These are phyloP conservation scores for Delichon dasypus DNA, from an alignment of 2,797 vertebrate genomes.

Conservation along the genomic window DNA sequence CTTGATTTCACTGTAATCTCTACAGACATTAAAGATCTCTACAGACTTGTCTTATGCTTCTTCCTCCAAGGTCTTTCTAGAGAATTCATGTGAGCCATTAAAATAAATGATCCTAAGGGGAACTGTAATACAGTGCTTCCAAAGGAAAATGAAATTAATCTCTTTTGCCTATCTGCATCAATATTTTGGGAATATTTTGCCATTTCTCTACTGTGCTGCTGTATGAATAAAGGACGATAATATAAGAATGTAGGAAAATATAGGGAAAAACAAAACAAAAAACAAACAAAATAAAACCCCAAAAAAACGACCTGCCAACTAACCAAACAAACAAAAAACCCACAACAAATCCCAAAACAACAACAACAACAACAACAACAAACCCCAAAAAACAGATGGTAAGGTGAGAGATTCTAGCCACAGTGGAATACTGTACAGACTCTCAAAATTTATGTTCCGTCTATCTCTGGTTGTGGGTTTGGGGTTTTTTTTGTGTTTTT, in stretches of 20 bases:
- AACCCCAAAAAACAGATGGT: neutral
- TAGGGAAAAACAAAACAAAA: neutral
- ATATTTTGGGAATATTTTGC: neutral
- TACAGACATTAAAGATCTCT: neutral
- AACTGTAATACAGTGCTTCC: neutral
- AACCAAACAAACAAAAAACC: neutral
- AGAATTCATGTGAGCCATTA: neutral
- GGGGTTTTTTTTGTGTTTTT: too few species aligned
- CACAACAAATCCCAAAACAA: neutral
- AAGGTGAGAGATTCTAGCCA: neutral
- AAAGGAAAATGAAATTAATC: neutral
- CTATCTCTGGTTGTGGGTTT: neutral
- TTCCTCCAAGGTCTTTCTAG: neutral
- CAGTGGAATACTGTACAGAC: neutral
- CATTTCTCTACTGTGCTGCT: neutral
- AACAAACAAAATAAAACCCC: too few species aligned
- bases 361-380: too few species aligned
- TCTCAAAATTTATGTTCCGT: neutral
- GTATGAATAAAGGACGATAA: neutral
- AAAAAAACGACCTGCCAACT: too few species aligned
- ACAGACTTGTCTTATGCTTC: neutral
- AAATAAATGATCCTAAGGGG: neutral
- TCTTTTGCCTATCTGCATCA: neutral
- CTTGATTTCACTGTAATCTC: neutral
- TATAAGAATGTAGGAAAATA: neutral